phyloP scores from a whole-genome alignment of 2,113 vertebrate species.

The Takifugu flavidus region DNA sequence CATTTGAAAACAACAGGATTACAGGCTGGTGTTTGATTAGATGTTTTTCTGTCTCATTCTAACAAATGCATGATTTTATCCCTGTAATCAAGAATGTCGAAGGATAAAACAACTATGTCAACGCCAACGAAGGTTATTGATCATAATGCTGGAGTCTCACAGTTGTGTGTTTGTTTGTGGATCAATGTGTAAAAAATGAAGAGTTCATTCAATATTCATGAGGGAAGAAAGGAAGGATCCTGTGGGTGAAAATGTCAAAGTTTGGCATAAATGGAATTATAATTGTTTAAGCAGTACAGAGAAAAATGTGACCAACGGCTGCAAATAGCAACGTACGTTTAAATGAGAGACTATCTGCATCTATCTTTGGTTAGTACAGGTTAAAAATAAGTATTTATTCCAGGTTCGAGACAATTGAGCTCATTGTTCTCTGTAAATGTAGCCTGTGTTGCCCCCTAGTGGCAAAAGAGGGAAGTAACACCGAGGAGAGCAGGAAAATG shows the following conservation, averaged over 20 bases:
- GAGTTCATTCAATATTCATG: not conserved
- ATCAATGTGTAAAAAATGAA: not conserved
- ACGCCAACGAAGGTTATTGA: slow-evolving; percentile 40
- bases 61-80: slow-evolving; percentile 53
- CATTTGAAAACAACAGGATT: slow-evolving; percentile 68
- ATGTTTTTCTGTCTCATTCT: slow-evolving; percentile 58
- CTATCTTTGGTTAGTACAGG: not conserved
- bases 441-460: slow-evolving; percentile 42
- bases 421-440: not conserved
- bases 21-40: slow-evolving; percentile 60
- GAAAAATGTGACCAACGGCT: not conserved
- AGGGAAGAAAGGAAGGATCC: too few species aligned
- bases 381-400: not conserved
- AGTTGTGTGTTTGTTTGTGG: not conserved
- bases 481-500: too few species aligned
- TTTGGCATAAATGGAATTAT: not conserved
- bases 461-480: not conserved
- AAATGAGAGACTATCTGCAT: too few species aligned
- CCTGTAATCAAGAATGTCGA: slow-evolving; percentile 64
- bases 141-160: slow-evolving; percentile 22
- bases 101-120: slow-evolving; percentile 45
- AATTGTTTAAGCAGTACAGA: not conserved
- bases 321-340: too few species aligned
- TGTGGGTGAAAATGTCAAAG: too few species aligned
- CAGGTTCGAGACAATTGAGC: not conserved